These are phyloP conservation scores for Eubasilissa regina DNA, from an alignment of 1,140 invertebrate genomes.

Conservation along the genomic window DNA sequence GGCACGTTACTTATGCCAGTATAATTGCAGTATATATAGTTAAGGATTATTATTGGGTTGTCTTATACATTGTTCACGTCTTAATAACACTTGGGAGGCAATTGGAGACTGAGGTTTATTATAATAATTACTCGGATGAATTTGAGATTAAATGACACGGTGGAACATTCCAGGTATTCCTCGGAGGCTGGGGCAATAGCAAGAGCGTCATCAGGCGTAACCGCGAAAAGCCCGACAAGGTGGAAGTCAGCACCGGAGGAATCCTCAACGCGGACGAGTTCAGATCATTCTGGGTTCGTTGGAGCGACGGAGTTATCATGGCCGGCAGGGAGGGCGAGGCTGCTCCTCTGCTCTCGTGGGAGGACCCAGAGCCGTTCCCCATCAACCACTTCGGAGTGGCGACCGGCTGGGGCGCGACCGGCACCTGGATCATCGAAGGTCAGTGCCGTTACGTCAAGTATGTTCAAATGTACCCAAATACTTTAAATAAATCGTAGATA, in stretches of 20 bases:
- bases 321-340: slow-evolving; percentile 81
- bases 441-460: slow-evolving; percentile 55
- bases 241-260: slow-evolving; percentile 79
- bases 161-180: slow-evolving; percentile 76
- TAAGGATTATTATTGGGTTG: too few relatives aligned
- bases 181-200: slow-evolving; percentile 87
- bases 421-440: slow-evolving; percentile 90
- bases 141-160: too few relatives aligned
- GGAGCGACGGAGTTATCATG: slow-evolving; percentile 78
- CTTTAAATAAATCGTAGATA: slow-evolving; percentile 4
- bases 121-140: too few relatives aligned
- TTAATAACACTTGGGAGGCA: too few relatives aligned
- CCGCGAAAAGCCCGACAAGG: slow-evolving; percentile 83
- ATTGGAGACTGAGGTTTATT: too few relatives aligned
- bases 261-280: slow-evolving; percentile 81
- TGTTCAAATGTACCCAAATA: slow-evolving; percentile 42
- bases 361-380: slow-evolving; percentile 79
- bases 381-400: slow-evolving; percentile 84
- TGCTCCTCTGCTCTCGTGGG: slow-evolving; percentile 80
- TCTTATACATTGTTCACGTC: too few relatives aligned
- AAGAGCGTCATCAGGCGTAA: slow-evolving; percentile 89
- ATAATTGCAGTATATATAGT: too few relatives aligned
- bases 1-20: too few relatives aligned
- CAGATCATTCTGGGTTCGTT: slow-evolving; percentile 88
- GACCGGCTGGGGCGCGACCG: slow-evolving; percentile 88